Evolutionary conservation across 2,888 invertebrate species (phyloP).

Genomic region (Leptinotarsa rubiginosa): DNA sequence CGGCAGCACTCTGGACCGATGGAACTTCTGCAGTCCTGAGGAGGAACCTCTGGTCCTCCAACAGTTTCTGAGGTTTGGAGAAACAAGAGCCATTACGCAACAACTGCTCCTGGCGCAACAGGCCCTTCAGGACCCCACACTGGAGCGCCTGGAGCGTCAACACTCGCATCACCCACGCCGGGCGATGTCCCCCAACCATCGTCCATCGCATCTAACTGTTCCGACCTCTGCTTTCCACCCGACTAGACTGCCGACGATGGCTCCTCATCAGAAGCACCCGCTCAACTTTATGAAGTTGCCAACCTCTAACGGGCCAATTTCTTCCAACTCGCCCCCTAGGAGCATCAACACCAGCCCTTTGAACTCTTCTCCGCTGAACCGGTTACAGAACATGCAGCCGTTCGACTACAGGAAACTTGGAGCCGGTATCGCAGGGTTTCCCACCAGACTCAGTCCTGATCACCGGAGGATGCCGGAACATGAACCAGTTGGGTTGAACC

Average conservation of each 20-base stretch:
- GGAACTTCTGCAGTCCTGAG: conserved; percentile 88
- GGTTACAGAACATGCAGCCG: conserved; percentile 95
- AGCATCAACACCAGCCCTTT: conserved; percentile 72
- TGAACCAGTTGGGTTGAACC: conserved; percentile 71
- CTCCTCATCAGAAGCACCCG: conserved; percentile 66
- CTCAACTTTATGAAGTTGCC: conserved; percentile 68
- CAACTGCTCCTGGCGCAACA: conserved; percentile 73
- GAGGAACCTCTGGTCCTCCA: conserved; percentile 93
- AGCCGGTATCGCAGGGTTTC: conserved; percentile 69
- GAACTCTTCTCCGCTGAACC: conserved; percentile 81
- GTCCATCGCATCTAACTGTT: conserved; percentile 73
- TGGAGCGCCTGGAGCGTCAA: conserved; percentile 70
- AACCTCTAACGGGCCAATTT: conserved; percentile 68
- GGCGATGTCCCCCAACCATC: conserved; percentile 78
- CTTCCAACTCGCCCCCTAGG: conserved; percentile 73
- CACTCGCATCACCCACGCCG: conserved; percentile 62
- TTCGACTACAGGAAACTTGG: conserved; percentile 90
- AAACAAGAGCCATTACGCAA: conserved; percentile 86
- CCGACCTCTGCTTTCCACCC: conserved; percentile 67
- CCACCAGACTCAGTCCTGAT: conserved; percentile 65
- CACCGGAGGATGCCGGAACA: conserved; percentile 70
- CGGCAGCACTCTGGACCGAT: conserved; percentile 86
- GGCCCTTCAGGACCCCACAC: conserved; percentile 71
- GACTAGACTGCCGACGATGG: conserved; percentile 66
- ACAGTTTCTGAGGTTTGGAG: conserved; percentile 90